Base-by-base conservation (phyloP, 2,113 vertebrate genomes). In the Hirundichthys speculiger region DNA sequence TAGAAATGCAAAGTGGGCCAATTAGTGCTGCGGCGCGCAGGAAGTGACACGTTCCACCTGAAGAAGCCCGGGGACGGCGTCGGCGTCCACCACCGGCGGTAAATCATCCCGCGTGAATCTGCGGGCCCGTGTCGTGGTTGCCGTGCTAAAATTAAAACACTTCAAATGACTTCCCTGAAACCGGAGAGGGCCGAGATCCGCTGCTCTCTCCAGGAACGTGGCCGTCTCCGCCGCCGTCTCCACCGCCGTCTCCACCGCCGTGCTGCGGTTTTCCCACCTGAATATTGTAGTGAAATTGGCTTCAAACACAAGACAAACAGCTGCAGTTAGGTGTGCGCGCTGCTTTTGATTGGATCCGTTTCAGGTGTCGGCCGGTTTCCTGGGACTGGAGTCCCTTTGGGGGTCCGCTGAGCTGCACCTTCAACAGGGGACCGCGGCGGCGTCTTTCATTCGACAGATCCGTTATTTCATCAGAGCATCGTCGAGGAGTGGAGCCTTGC, bases 1-100 rank as follows among this genome's bases (percentile, higher is more conserved):
- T 90, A 89, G 61, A 86, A 83, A 90, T 90, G 87, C 85, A 91
- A 92, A 91, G 75, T 27, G 78, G 73, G 59, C 81, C 86, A 92
- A 91, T 92, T 90, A 91, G 75, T 42, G 67, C 58, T 71, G 53
- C 67, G 57, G 70, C 83, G 82, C 60, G 74, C 71, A 82, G 85
- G 85, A 90, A 85, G 79, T 80, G 88, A 89, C 85, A 83, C 19
- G 73, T 90, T 86, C 82, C 87, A 91, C 86, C 88, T 86, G 87
- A 87, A 75, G 79, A 78, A 71, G 77, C 66, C 71, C 80, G 47
- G 72, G 80, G 76, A 86, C 78, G 53, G 34, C 13, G 7, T 48
- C 58, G 47, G 63, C 21, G 51, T 59, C 53, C 62, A 18, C 49
- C 56, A 55, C 48, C 48, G 54, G 50, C 77, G 53, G 78, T 87